These are phyloP conservation scores for Naja naja DNA, from an alignment of 2,113 vertebrate species.

Conservation along the genomic window DNA sequence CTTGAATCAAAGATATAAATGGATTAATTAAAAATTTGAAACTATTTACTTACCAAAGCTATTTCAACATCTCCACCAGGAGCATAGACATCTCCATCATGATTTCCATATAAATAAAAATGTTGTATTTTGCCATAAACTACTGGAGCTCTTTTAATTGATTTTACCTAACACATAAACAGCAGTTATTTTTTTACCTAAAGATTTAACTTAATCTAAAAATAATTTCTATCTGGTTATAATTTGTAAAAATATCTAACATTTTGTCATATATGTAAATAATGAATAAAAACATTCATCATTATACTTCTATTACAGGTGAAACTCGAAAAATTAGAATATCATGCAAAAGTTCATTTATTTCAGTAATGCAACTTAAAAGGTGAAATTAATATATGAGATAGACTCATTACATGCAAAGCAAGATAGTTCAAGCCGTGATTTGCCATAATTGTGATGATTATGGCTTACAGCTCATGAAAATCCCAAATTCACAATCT, in stretches of 20 bases:
- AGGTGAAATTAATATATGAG: no score
- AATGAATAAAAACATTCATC: neutral
- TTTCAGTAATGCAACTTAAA: no score
- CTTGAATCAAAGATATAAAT: neutral
- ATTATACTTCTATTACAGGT: neutral
- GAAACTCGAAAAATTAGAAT: no score
- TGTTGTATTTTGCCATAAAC: slow-evolving; percentile 78
- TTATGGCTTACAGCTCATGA: no score
- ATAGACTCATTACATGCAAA: no score
- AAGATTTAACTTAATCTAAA: neutral
- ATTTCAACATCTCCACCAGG: slow-evolving; percentile 88
- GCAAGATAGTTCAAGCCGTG: no score
- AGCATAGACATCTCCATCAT: slow-evolving; percentile 81
- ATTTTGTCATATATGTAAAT: neutral
- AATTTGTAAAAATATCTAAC: neutral
- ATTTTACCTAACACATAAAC: slow-evolving; percentile 79
- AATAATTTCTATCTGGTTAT: neutral
- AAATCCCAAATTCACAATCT: no score
- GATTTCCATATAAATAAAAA: slow-evolving; percentile 84
- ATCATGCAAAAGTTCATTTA: no score
- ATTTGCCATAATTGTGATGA: no score
- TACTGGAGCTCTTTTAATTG: slow-evolving; percentile 77
- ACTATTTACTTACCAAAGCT: slow-evolving; percentile 74
- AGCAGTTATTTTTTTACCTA: slow-evolving; percentile 6
- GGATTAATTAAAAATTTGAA: neutral